Evolutionary conservation across 2,113 vertebrate species (phyloP).

Genomic region (Microcebus murinus): DNA sequence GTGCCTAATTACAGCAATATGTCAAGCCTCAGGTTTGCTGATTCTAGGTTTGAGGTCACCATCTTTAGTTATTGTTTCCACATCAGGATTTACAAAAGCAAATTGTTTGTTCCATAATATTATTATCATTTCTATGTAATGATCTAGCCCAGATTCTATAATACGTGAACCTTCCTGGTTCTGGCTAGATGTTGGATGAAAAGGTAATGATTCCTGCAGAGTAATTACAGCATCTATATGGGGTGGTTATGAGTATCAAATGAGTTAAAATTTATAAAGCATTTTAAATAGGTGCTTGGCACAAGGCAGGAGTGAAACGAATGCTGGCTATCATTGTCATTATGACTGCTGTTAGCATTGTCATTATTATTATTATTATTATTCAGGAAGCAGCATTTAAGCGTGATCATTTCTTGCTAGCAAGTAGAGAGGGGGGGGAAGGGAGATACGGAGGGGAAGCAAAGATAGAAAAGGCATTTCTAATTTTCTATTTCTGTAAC

Average conservation of each 20-base stretch:
- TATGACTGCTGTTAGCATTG: neutral
- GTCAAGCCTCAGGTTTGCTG: neutral
- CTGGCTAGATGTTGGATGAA: neutral
- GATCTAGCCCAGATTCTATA: neutral
- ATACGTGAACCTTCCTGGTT: neutral
- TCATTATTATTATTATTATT: neutral
- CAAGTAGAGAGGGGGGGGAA: neutral
- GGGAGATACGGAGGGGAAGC: neutral
- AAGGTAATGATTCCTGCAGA: neutral
- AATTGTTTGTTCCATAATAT: slow-evolving; percentile 24
- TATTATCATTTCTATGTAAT: slow-evolving; percentile 41
- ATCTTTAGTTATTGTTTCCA: slow-evolving; percentile 7
- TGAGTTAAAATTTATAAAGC: neutral
- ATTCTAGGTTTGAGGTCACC: neutral
- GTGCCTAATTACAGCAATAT: neutral
- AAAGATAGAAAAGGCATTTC: neutral
- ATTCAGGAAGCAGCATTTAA: neutral
- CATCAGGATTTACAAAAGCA: slow-evolving; percentile 26
- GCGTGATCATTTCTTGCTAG: neutral
- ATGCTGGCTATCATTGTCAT: neutral
- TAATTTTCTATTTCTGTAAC: neutral
- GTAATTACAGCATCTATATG: neutral
- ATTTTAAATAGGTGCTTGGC: neutral
- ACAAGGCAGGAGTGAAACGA: neutral
- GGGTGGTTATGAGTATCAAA: neutral